Conservation (phyloP, 2,113 vertebrate genomes). For the Gulo gulo region DNA sequence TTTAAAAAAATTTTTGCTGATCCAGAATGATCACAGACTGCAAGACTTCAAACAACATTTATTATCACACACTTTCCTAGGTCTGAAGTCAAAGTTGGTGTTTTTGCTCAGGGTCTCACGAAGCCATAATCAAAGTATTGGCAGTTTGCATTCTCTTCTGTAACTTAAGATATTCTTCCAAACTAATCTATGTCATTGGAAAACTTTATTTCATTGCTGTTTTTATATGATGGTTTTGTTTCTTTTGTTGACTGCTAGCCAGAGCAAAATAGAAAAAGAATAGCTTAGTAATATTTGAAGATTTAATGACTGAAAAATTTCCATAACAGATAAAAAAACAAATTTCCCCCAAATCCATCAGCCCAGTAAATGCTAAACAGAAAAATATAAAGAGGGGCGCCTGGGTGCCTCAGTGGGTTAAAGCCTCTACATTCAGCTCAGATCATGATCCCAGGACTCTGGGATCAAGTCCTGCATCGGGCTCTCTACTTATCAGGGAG, state of each 20-base stretch:
- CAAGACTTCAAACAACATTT: neutral
- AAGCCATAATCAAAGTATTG: neutral
- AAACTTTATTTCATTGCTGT: neutral
- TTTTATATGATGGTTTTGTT: neutral
- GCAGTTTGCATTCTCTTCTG: neutral
- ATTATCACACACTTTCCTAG: neutral
- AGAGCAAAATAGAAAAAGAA: neutral
- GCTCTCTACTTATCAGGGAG: no score
- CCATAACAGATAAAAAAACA: neutral
- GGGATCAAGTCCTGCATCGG: no score
- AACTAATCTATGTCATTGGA: neutral
- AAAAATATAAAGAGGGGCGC: neutral
- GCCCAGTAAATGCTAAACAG: neutral
- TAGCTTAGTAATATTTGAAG: neutral
- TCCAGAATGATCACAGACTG: neutral
- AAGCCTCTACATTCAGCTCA: no score
- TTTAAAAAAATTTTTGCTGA: neutral
- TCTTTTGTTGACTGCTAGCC: neutral
- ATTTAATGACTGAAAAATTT: neutral
- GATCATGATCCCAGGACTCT: no score
- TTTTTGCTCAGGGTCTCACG: neutral
- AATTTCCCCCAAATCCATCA: neutral
- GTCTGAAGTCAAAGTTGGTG: neutral
- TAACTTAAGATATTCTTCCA: neutral
- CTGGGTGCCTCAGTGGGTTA: no score